A percentile compares a stretch with the other conserved stretches of the same genome.
Evolutionary conservation across 2,797 vertebrate genomes (phyloP).

Genomic region (Galagoides demidoff): DNA sequence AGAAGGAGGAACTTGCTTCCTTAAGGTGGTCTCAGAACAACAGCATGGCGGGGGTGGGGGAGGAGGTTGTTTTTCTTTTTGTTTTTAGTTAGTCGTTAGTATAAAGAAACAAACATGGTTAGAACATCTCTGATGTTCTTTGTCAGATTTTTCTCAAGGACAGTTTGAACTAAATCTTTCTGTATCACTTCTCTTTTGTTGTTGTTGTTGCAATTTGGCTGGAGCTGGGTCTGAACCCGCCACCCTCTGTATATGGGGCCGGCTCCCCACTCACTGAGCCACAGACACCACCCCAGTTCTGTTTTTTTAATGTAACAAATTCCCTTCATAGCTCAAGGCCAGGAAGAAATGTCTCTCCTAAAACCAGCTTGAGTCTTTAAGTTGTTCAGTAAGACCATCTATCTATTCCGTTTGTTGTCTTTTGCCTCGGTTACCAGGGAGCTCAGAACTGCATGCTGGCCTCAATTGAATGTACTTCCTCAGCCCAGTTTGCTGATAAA

Average conservation of each 20-base stretch:
- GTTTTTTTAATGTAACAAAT: neutral
- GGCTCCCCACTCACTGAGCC: no score
- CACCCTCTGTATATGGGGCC: no score
- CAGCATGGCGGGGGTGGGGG: neutral
- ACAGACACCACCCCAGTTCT: neutral
- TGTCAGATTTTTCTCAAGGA: neutral
- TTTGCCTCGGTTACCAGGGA: neutral
- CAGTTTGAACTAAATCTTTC: neutral
- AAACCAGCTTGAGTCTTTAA: neutral
- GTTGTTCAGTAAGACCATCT: neutral
- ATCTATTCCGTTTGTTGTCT: neutral
- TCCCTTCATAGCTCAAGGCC: neutral
- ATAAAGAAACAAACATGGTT: neutral
- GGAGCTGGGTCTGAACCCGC: no score
- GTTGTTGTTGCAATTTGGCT: no score
- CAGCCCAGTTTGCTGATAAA: neutral
- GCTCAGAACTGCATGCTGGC: neutral
- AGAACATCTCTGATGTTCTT: neutral
- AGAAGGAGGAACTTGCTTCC: neutral
- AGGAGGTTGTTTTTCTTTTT: neutral
- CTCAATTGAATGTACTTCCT: neutral
- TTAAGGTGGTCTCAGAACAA: neutral
- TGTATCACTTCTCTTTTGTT: no score
- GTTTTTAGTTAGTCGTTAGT: neutral
- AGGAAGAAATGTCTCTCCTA: neutral